Conservation (phyloP, 2,797 vertebrate species). For the Lates japonicus region DNA sequence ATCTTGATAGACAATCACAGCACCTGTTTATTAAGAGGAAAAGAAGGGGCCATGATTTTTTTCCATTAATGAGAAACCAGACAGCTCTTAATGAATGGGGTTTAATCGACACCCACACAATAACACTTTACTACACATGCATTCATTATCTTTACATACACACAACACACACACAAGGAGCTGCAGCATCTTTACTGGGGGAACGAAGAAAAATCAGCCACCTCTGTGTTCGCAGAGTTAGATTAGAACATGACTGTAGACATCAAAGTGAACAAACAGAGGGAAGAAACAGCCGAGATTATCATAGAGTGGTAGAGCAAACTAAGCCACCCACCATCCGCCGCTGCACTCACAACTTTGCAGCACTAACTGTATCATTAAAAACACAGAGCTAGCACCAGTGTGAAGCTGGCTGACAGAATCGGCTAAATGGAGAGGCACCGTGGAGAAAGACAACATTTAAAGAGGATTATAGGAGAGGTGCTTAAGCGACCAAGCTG, state of each 20-base stretch:
- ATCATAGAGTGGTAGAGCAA: constrained; percentile 50
- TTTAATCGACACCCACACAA: constrained; percentile 58
- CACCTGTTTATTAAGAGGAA: constrained; percentile 53
- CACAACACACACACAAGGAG: constrained; percentile 8
- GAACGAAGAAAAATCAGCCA: constrained; percentile 20
- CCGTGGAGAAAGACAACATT: constrained; percentile 66
- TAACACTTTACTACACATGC: constrained; percentile 33
- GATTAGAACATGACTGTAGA: constrained; percentile 64
- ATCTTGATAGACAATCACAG: constrained; percentile 31
- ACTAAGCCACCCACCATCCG: constrained; percentile 67
- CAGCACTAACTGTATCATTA: constrained; percentile 66
- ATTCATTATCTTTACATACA: constrained; percentile 55
- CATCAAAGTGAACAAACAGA: constrained; percentile 64
- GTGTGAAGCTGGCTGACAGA: constrained; percentile 51
- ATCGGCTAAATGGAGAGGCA: constrained; percentile 57
- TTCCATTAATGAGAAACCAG: constrained; percentile 57
- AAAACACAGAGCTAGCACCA: constrained; percentile 55
- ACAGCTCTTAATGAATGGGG: constrained; percentile 60
- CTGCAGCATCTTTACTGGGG: constrained; percentile 24
- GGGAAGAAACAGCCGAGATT: constrained; percentile 57
- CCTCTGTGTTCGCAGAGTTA: constrained; percentile 42
- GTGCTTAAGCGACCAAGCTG: constrained; percentile 61
- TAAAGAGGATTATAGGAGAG: constrained; percentile 75
- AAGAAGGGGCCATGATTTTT: constrained; percentile 20
- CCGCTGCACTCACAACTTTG: constrained; percentile 57